A percentile compares a stretch with the other conserved stretches of the same genome.
Conservation (phyloP, 92 coral and sea anemone genomes). For the Epizoanthus rinbou region DNA sequence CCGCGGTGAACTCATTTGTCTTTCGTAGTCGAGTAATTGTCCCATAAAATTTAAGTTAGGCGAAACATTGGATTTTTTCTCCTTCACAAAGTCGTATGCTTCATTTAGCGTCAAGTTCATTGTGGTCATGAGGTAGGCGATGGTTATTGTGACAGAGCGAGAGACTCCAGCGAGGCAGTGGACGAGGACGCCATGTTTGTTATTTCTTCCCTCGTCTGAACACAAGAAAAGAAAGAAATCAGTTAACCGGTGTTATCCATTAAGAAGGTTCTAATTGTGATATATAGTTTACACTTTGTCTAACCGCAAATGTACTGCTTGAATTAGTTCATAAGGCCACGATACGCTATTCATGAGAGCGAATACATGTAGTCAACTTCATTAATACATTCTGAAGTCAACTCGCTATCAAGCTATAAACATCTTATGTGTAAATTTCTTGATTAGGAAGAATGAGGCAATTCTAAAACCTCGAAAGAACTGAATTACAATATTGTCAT, state of each 20-base stretch:
- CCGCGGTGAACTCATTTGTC: conserved; percentile 73
- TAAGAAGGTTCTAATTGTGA: neutral
- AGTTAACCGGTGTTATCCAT: neutral
- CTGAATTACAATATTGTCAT: neutral
- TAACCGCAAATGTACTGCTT: neutral
- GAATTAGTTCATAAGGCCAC: conserved; percentile 9
- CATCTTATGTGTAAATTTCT: neutral
- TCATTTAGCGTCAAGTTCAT: conserved; percentile 82
- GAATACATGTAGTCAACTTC: neutral
- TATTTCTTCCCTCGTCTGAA: conserved; percentile 87
- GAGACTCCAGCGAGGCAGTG: conserved; percentile 98
- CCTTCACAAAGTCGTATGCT: conserved; percentile 98
- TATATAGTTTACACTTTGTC: conserved; percentile 9
- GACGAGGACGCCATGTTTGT: conserved; percentile 84
- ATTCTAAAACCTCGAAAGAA: neutral
- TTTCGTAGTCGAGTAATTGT: conserved; percentile 93
- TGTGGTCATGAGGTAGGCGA: conserved; percentile 91
- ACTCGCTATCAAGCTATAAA: neutral
- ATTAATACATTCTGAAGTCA: neutral
- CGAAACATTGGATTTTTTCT: conserved; percentile 93
- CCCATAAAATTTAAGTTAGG: conserved; percentile 99
- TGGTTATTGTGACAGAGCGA: conserved; percentile 93
- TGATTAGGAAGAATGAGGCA: neutral
- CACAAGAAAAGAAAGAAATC: conserved; percentile 35
- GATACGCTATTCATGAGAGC: neutral